Evolutionary conservation across 1,140 invertebrate genomes (phyloP), one percentile per base, ranked within the genome.

Genomic region (Papilio polytes): DNA sequence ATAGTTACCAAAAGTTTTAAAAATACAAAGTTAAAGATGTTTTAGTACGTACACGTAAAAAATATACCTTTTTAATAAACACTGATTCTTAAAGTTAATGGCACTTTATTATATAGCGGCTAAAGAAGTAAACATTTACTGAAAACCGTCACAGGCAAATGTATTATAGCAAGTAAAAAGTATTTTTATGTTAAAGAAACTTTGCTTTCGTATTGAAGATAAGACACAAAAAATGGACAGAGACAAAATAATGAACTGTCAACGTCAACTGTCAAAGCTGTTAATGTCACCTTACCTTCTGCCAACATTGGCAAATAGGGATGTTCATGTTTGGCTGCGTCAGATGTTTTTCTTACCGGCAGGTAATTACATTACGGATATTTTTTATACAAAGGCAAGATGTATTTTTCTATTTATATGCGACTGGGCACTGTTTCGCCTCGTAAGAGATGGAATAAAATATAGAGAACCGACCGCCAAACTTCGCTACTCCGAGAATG

Each of bases 31-130:
- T 74, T 51, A 74, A 48, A 20, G 46, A 48, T 48, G 44, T 44
- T 36, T 51, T 4, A 26, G 4, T 13, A 74, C 3, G 72, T 22
- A 74, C 41, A 48, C 13, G 70, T 48, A 46, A 51, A 51, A n/a
- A 26, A 48, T 15, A 70, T 70, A 70, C 26, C 63, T 36, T 70
- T 31, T 31, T 70, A 31, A 7, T 31, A 18, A 70, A 70, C 63
- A 70, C 26, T 12, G 22, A 36, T 15, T 51, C 74, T 53, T 76
- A 51, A 74, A 13, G 10, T 31, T 1, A 74, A 46, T 74, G 20
- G 20, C 46, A 74, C 74, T 74, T 48, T 20, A 74, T 51, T 51
- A 74, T 48, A 74, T 74, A 46, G 46, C 59, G 13, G 22, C 12
- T 63, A 18, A 26, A 63, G 59, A 63, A 63, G 59, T 63, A 63